phyloP scores from a whole-genome alignment of 1,140 invertebrate genomes.

The Cherax quadricarinatus region DNA sequence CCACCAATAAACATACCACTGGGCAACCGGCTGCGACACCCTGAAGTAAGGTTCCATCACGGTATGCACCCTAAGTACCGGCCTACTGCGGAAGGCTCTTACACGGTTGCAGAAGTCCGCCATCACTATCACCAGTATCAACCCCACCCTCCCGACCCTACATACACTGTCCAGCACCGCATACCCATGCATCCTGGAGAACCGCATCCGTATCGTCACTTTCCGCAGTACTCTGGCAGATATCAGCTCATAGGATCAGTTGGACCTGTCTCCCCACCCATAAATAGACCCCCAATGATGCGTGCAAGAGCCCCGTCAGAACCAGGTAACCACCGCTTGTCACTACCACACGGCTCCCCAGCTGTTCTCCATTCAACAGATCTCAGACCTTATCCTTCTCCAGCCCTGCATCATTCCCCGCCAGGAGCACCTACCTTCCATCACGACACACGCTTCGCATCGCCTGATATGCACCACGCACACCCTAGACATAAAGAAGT shows the following conservation, averaged over 20 bases:
- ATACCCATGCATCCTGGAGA: slow-evolving; percentile 10
- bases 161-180: not conserved
- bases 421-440: slow-evolving; percentile 7
- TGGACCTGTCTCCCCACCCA: not conserved
- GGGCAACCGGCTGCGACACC: not conserved
- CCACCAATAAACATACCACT: not conserved
- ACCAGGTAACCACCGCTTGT: not conserved
- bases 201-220: slow-evolving; percentile 6
- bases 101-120: slow-evolving; percentile 6
- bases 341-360: slow-evolving; percentile 25
- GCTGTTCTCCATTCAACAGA: not conserved
- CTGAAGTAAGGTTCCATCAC: slow-evolving; percentile 7
- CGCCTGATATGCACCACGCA: not conserved
- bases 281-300: not conserved
- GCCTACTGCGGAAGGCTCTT: not conserved
- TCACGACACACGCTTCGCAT: not conserved
- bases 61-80: slow-evolving; percentile 12
- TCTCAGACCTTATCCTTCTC: slow-evolving; percentile 4
- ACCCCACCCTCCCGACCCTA: slow-evolving; percentile 9
- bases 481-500: not conserved
- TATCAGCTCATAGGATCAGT: slow-evolving; percentile 6
- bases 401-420: slow-evolving; percentile 10
- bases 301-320: not conserved
- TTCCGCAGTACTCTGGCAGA: not conserved
- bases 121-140: slow-evolving; percentile 26